Evolutionary conservation across 2,888 invertebrate genomes (phyloP), one percentile per base, ranked within the genome.

Genomic region (Theretra japonica): DNA sequence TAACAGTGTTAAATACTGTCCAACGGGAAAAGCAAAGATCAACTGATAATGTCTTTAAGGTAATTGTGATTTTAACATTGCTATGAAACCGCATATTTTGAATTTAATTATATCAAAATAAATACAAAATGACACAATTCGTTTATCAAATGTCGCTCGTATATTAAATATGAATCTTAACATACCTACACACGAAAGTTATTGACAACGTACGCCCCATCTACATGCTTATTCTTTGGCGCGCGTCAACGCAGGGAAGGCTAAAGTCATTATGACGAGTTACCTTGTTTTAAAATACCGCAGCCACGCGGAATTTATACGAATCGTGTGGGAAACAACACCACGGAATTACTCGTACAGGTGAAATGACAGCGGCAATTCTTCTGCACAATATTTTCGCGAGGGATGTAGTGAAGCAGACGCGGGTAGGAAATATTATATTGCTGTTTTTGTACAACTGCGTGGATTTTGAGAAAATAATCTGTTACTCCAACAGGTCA

Each of bases 261-360:
- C 86, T 91, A 89, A 92, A 88, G 88, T 85, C 87, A 90, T 92
- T 92, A 92, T 88, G 88, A 89, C 88, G 86, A 88, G 88, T 85
- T 88, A 83, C 85, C 82, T 74, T 73, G 74, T 79, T 81, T 81
- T 77, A 84, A 88, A 86, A 86, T 85, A 84, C 82, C 75, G 80
- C 74, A 73, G 74, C 76, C 75, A 75, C 75, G 76, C 79, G 79
- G 77, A 83, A 83, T 85, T 84, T 85, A 82, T 78, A 76, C 81
- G 75, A 78, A 78, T 78, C 83, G 82, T 86, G 84, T 82, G 85
- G 83, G 80, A 83, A 84, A 84, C 83, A 80, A 76, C 76, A 81
- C 82, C 83, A 80, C 78, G 82, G 75, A 84, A 85, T 84, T 85
- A 84, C 82, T n/a, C n/a, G 79, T 76, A 73, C 82, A 85, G 83